These are phyloP conservation scores for Coptotermes formosanus DNA, from an alignment of 1,140 invertebrate species.

Conservation along the genomic window DNA sequence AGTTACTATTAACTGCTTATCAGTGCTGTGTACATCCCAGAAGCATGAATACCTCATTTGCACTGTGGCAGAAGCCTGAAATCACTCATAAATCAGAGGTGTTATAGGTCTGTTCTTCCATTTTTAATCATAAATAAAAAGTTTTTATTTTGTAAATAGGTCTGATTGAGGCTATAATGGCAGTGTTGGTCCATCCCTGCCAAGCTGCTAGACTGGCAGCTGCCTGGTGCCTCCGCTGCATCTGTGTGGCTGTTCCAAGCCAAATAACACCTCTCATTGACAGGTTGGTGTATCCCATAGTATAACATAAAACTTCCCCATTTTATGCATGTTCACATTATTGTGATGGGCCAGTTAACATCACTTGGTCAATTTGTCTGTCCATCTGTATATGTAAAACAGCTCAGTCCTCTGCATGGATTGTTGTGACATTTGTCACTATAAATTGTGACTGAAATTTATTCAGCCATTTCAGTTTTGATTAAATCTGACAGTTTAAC, in stretches of 20 bases:
- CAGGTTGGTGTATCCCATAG: slow-evolving; percentile 43
- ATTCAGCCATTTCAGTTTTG: too few species aligned
- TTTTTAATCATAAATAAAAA: slow-evolving; percentile 5
- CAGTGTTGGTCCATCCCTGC: slow-evolving; percentile 89
- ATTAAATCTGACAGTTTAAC: too few species aligned
- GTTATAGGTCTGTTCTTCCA: background rate
- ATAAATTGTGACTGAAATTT: too few species aligned
- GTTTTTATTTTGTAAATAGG: slow-evolving; percentile 37
- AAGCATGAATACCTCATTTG: too few species aligned
- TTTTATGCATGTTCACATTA: background rate
- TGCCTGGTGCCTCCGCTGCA: slow-evolving; percentile 90
- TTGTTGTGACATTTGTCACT: too few species aligned
- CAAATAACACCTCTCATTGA: slow-evolving; percentile 92
- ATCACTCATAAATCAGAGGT: background rate
- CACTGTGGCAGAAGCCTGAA: background rate
- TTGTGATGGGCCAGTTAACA: too few species aligned
- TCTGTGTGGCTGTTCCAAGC: slow-evolving; percentile 89
- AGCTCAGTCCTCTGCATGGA: too few species aligned
- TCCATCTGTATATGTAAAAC: too few species aligned
- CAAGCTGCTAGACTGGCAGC: slow-evolving; percentile 87
- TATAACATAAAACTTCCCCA: background rate
- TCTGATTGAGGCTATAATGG: slow-evolving; percentile 62
- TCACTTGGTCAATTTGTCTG: too few species aligned
- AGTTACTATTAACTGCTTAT: too few species aligned
- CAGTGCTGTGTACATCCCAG: background rate